A percentile compares a stretch with the other conserved stretches of the same genome.
Conservation (phyloP, 2,797 vertebrate genomes). For the Dicrostonyx torquatus region DNA sequence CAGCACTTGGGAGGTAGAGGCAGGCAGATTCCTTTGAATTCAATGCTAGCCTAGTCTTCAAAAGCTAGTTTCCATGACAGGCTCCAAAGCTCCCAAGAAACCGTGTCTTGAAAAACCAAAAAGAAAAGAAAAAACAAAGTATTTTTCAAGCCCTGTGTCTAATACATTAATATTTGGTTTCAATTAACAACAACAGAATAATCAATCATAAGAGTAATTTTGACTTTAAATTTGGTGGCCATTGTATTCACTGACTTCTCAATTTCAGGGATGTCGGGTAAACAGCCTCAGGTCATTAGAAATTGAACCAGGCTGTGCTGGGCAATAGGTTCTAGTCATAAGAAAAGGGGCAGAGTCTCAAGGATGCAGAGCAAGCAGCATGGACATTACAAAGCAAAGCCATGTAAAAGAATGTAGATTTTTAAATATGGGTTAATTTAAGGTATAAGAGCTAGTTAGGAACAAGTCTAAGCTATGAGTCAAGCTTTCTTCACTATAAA, state of each 20-base stretch:
- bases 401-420: background rate
- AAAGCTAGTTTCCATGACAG: too few species aligned
- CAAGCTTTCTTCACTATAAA: background rate
- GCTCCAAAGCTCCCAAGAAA: too few species aligned
- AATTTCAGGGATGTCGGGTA: background rate
- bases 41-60: too few species aligned
- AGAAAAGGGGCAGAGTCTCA: background rate
- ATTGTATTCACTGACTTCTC: background rate
- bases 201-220: slow-evolving; percentile 23
- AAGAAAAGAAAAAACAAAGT: background rate
- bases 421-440: background rate
- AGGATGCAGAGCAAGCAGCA: background rate
- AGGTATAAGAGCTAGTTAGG: background rate
- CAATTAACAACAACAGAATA: background rate
- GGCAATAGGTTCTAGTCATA: background rate
- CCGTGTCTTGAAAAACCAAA: too few species aligned
- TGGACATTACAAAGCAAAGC: background rate
- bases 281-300: background rate
- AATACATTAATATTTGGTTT: background rate
- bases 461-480: background rate
- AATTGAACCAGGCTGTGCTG: background rate
- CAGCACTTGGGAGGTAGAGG: too few species aligned
- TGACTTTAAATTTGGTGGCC: background rate
- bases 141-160: background rate
- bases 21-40: too few species aligned